Evolutionary conservation across 37 sponge, comb jelly and placozoan species (phyloP).

Genomic region (Trichoplax adhaerens): DNA sequence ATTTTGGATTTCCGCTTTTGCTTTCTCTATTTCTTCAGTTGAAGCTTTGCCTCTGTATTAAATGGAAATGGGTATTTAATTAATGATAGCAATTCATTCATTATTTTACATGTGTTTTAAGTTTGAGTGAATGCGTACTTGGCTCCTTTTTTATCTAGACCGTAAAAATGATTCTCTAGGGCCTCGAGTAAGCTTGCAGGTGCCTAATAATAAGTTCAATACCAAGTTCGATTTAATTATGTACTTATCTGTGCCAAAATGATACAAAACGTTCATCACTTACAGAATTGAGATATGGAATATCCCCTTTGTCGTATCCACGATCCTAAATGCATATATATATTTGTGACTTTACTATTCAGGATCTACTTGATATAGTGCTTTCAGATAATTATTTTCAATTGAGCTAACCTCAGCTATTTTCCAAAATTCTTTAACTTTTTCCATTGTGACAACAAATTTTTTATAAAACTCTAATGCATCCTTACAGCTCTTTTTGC

Average conservation of each 20-base stretch:
- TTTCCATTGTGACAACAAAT: conserved; percentile 48
- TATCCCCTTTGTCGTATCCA: conserved; percentile 44
- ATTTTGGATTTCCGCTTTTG: too few relatives aligned
- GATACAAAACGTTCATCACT: too few relatives aligned
- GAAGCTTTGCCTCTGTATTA: too few relatives aligned
- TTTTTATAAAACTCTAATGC: conserved; percentile 46
- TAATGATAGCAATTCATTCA: too few relatives aligned
- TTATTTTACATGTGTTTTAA: too few relatives aligned
- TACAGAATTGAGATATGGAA: conserved; percentile 19
- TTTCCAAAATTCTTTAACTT: conserved; percentile 36
- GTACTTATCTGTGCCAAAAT: too few relatives aligned
- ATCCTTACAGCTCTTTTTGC: conserved; percentile 61
- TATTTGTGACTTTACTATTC: background rate
- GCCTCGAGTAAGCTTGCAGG: conserved; percentile 61
- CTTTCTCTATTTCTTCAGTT: too few relatives aligned
- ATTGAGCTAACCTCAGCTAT: conserved; percentile 46
- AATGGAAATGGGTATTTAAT: too few relatives aligned
- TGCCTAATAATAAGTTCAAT: conserved; percentile 16
- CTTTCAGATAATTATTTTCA: background rate
- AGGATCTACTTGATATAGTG: background rate
- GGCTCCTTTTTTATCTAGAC: conserved; percentile 33
- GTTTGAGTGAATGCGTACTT: background rate
- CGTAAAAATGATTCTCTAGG: conserved; percentile 47
- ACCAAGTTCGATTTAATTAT: too few relatives aligned
- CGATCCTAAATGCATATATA: conserved; percentile 23